phyloP scores from a whole-genome alignment of 2,113 vertebrate species.

The Xiphophorus maculatus region DNA sequence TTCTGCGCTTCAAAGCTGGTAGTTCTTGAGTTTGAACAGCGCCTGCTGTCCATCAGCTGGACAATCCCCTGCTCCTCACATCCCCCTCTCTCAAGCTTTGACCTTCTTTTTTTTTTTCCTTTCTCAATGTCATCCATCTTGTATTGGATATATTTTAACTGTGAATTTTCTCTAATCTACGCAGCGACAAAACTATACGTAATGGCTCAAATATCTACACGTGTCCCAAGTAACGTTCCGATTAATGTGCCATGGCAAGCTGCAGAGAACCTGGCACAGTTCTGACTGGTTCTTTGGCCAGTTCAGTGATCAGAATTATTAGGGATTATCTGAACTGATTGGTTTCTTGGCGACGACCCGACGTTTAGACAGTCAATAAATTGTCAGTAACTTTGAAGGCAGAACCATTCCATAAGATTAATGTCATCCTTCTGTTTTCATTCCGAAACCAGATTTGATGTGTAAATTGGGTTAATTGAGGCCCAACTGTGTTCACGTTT shows the following conservation, averaged over 20 bases:
- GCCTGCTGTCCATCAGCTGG: constrained; percentile 48
- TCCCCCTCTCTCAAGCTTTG: constrained; percentile 19
- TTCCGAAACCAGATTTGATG: neutral
- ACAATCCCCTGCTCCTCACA: constrained; percentile 26
- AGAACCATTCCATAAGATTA: neutral
- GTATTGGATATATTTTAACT: constrained; percentile 35
- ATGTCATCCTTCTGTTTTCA: neutral
- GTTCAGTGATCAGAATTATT: neutral
- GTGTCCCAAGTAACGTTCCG: neutral
- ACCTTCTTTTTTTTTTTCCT: constrained; percentile 47
- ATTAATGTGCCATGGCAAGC: neutral
- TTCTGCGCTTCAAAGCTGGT: constrained; percentile 21
- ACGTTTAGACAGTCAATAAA: neutral
- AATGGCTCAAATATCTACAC: neutral
- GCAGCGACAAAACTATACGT: neutral
- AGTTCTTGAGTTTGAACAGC: constrained; percentile 14
- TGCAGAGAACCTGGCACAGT: neutral
- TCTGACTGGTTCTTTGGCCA: neutral
- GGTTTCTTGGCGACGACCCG: neutral
- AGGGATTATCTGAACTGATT: neutral
- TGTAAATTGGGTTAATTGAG: neutral
- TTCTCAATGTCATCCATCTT: constrained; percentile 69
- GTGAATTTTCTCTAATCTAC: neutral
- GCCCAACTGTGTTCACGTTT: neutral
- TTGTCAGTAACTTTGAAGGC: no score